Conservation (phyloP, 2,113 vertebrate genomes). For the Hipposideros armiger region DNA sequence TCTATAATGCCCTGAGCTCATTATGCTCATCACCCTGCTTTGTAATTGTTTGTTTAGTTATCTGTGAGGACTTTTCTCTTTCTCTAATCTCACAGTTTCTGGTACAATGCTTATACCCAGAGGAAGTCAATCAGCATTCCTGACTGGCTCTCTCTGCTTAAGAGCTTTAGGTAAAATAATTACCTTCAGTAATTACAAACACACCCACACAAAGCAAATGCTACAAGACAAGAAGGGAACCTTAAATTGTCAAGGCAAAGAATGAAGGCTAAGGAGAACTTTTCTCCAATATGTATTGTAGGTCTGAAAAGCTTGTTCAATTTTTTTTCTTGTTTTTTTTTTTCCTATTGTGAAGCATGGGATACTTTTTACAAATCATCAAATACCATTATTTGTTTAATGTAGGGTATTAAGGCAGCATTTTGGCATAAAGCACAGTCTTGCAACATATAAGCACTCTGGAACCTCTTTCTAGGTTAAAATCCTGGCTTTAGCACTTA, state of each 20-base stretch:
- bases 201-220: constrained; percentile 63
- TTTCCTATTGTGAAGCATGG: background rate
- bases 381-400: background rate
- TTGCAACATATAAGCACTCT: rapidly evolving
- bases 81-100: constrained; percentile 62
- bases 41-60: constrained; percentile 66
- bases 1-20: background rate
- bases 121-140: constrained; percentile 71
- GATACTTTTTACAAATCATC: background rate
- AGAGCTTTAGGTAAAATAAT: constrained; percentile 76
- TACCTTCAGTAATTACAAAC: constrained; percentile 75
- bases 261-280: background rate
- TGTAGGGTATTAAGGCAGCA: background rate
- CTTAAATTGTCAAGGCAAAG: background rate
- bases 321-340: background rate
- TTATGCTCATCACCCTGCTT: background rate
- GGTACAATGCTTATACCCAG: constrained; percentile 18
- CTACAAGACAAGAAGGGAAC: background rate
- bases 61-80: constrained; percentile 55
- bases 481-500: background rate
- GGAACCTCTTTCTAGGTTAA: background rate
- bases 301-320: background rate
- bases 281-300: background rate
- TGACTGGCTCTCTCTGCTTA: constrained; percentile 48
- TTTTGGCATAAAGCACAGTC: background rate